Base-by-base conservation (phyloP, 2,797 vertebrate species). In the Helarctos malayanus region DNA sequence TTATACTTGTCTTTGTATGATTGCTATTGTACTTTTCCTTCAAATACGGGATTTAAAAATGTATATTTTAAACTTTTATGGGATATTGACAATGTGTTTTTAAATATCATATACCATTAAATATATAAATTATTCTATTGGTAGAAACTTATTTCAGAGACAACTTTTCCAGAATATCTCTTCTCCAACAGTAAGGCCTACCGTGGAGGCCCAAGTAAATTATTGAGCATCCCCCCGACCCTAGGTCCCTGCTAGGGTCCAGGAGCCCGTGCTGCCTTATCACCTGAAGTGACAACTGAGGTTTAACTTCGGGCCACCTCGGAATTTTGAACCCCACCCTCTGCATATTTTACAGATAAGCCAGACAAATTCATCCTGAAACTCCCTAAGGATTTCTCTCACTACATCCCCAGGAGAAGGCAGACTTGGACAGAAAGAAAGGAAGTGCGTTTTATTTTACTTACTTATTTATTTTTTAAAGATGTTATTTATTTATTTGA, bases 11-110 rank as follows among this genome's bases (percentile, higher is more conserved):
- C 47, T 73, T 56, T 56, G 13, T 56, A 38, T 61, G 35, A 25
- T 23, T 61, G 69, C 49, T 75, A 13, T 41, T 57, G 68, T 57
- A 63, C 23, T 29, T 96, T 91, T 89, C 89, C 73, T 93, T 85
- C 71, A 93, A 93, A 49, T 57, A 57, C 7, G 76, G 61, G 61
- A 61, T 57, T 75, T n/a, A 41, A 73, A 86, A 76, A 78, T 47
- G 59, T 81, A 47, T 79, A 21, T 69, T 88, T 69, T 7, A 79
- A 71, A 35, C 13, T 52, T n/a, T 76, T 52, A 63, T 79, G 41
- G 32, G 52, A 89, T 81, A 65, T 32, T 83, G 83, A 83, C 7
- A 47, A 49, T 41, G 23, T 19, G 3, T 69, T 76, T 63, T 52
- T 65, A 23, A 80, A 61, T 49, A 65, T 69, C 91, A 35, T 25